Base-by-base conservation (phyloP, 2,888 invertebrate genomes). In the Troides oblongomaculatus region DNA sequence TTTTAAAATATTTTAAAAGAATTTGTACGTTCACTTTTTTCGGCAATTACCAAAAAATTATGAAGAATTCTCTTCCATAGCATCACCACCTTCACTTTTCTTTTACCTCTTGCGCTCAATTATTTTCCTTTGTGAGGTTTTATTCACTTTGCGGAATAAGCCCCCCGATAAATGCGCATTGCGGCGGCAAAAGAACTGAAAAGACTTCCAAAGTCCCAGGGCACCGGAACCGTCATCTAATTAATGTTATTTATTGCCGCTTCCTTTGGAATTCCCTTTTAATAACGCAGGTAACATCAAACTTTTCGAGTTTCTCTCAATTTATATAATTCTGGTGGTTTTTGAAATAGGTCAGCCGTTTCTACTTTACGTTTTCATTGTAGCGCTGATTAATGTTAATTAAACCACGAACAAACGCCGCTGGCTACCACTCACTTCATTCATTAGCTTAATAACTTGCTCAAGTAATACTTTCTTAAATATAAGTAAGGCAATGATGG, bases 171-270 rank as follows among this genome's bases (percentile, higher is more conserved):
- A 66, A 70, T 70, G 62, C 62, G 70, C 66, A 70, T 18, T 70
- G 70, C 66, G 66, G 53, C 66, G 50, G 59, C 57, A 70, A 64
- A 70, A 63, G 60, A 66, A 67, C n/a, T 60, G 60, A 62, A 67
- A 70, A 64, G 59, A 67, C 60, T 46, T 60, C 63, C 59, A 53
- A 67, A 70, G 58, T 67, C 61, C 66, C 60, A 46, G 62, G 60
- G 50, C 57, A 64, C 60, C 62, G 67, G 58, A 67, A 70, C 60
- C 53, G 59, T 59, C 65, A 64, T 58, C 62, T 70, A 66, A 70
- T 70, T 70, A 70, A 70, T 70, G 53, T 66, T 70, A 66, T 66
- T 70, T 66, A 66, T 66, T 66, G 58, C 50, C 62, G 61, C 57
- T 59, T 66, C 59, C 69, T 36, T n/a, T 39, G 50, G 46, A 62